These are phyloP conservation scores for Pachliopta kotzebuea DNA, from an alignment of 2,888 invertebrate species.

Conservation along the genomic window DNA sequence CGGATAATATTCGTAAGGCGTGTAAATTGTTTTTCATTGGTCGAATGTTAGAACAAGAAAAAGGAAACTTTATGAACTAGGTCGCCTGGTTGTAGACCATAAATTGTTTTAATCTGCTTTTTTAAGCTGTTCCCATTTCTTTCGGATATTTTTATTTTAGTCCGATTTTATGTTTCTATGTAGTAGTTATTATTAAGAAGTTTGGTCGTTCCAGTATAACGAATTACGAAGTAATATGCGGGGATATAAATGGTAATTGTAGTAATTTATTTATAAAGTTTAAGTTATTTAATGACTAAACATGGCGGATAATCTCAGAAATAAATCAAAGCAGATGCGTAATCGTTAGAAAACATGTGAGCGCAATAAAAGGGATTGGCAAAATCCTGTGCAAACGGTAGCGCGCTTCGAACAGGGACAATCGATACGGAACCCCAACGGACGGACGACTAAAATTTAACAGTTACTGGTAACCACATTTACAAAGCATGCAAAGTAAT, in stretches of 20 bases:
- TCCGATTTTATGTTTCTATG: not conserved
- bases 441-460: not conserved
- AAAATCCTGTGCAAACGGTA: conserved; percentile 57
- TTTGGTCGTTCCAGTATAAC: not conserved
- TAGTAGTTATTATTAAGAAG: not conserved
- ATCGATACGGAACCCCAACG: conserved; percentile 49
- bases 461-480: not conserved
- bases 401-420: conserved; percentile 53
- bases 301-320: conserved; percentile 28
- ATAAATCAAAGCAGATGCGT: conserved; percentile 45
- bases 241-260: not conserved
- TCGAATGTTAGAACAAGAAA: conserved; percentile 1
- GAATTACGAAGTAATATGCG: not conserved
- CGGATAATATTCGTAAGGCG: not conserved
- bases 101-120: conserved; percentile 31
- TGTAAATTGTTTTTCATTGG: not conserved
- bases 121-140: conserved; percentile 16
- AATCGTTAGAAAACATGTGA: conserved; percentile 46
- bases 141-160: conserved; percentile 3
- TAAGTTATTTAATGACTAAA: not conserved
- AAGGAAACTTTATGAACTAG: conserved; percentile 29
- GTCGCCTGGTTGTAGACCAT: conserved; percentile 31
- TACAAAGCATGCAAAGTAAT: not conserved
- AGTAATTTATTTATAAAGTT: not conserved
- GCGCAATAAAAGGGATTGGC: conserved; percentile 56